phyloP scores from a whole-genome alignment of 2,113 vertebrate species.

The Pseudopodoces humilis region DNA sequence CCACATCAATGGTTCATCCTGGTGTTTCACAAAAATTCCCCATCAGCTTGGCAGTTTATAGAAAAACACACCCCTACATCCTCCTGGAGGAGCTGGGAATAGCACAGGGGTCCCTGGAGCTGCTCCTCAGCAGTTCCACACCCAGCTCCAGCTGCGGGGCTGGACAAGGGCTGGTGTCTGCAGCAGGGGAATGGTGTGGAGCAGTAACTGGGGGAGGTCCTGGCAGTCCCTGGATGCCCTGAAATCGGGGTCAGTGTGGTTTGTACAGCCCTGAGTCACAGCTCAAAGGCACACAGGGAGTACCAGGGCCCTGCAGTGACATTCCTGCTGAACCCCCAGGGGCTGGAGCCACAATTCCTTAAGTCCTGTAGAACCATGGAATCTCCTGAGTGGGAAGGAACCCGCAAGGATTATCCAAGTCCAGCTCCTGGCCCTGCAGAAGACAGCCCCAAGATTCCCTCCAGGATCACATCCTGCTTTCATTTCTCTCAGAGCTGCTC shows the following conservation, averaged over 20 bases:
- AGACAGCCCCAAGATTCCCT: neutral
- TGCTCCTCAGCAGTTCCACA: neutral
- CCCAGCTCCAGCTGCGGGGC: neutral
- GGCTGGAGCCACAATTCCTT: rapidly evolving
- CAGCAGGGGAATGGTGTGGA: too few species aligned
- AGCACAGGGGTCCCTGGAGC: neutral
- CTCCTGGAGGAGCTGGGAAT: neutral
- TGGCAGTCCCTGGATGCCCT: neutral
- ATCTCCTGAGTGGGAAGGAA: neutral
- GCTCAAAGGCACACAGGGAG: rapidly evolving
- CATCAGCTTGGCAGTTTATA: neutral
- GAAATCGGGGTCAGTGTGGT: rapidly evolving
- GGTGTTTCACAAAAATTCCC: neutral
- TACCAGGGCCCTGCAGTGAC: rapidly evolving
- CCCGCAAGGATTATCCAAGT: neutral
- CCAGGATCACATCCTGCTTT: too few species aligned
- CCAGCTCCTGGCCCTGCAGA: neutral
- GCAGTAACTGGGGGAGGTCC: neutral
- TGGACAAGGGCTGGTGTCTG: neutral
- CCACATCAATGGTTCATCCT: neutral
- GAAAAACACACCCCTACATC: neutral
- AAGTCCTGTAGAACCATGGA: neutral
- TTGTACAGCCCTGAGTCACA: rapidly evolving
- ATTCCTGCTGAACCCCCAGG: neutral
- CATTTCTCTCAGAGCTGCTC: neutral